Evolutionary conservation across 35 echinoderm and acorn worm genomes (phyloP).

Genomic region (Eucidaris tribuloides): DNA sequence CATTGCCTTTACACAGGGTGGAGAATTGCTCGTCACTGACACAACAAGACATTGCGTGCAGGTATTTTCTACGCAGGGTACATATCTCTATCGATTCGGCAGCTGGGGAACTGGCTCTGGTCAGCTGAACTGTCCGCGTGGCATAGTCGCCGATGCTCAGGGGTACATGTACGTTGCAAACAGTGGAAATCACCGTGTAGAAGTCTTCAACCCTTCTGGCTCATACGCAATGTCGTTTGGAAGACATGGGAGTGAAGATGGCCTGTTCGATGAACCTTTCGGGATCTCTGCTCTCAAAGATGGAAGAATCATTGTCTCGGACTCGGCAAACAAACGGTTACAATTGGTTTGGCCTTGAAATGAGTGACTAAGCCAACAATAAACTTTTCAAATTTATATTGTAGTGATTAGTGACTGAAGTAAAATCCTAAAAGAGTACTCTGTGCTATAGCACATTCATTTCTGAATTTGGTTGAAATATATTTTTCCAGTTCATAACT

Average conservation of each 20-base stretch:
- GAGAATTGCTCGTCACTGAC: slow-evolving; percentile 82
- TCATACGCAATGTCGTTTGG: slow-evolving; percentile 71
- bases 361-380: no score
- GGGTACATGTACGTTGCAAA: slow-evolving; percentile 90
- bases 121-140: slow-evolving; percentile 89
- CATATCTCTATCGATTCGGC: slow-evolving; percentile 88
- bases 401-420: no score
- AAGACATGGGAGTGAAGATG: slow-evolving; percentile 67
- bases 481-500: no score
- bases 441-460: no score
- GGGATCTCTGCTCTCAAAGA: slow-evolving; percentile 66
- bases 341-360: slow-evolving; percentile 66
- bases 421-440: no score
- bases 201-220: slow-evolving; percentile 91
- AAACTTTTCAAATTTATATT: no score
- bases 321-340: slow-evolving; percentile 85
- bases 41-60: slow-evolving; percentile 85
- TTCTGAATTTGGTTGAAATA: no score
- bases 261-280: slow-evolving; percentile 91
- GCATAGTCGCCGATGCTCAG: slow-evolving; percentile 70
- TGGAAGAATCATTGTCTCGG: slow-evolving; percentile 79
- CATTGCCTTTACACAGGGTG: slow-evolving; percentile 66
- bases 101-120: slow-evolving; percentile 80
- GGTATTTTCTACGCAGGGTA: slow-evolving; percentile 78
- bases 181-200: slow-evolving; percentile 90